Evolutionary conservation across 1,140 invertebrate species (phyloP), one percentile per base, ranked within the genome.

Genomic region (Triops longicaudatus): DNA sequence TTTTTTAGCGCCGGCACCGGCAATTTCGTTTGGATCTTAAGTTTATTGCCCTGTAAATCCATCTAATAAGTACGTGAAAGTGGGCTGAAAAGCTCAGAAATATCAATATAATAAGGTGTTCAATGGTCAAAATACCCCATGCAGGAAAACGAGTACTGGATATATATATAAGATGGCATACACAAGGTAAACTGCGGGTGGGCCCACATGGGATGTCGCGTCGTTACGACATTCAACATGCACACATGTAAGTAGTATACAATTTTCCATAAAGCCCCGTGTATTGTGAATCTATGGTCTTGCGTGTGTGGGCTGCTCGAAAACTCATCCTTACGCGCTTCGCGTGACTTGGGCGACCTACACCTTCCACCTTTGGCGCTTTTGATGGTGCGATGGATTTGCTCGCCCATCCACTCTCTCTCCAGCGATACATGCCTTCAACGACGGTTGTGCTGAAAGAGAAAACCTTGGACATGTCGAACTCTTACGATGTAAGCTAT

Each of bases 141-240:
- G 50, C 3, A 63, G 50, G n/a, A 3, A 22, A 63, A 63, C 5
- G 7, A 63, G 50, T 17, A 12, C 50, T 22, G 5, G 50, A 22
- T 63, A 63, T 63, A 63, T 63, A 63, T 63, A 63, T 63, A 63
- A 22, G 4, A 63, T 22, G 50, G 50, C 22, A 63, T 14, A 63
- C 31, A 37, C 31, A 63, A 22, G 14, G 50, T 17, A 63, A 63
- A 9, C 50, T 22, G 50, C 50, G 50, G 50, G 50, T 63, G 50
- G 50, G 50, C 22, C 50, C 50, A 63, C 50, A 63, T 63, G 50
- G 50, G 50, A 63, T 63, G 50, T 63, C 50, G 50, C 50, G 14
- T 63, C 22, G 17, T 63, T 63, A 22, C 50, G 50, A 63, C 50
- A 63, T 63, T 63, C 50, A 63, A 63, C 50, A 63, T 63, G 50